These are phyloP conservation scores for Cyrtodaria siliqua DNA, from an alignment of 2,888 invertebrate species.

Conservation along the genomic window DNA sequence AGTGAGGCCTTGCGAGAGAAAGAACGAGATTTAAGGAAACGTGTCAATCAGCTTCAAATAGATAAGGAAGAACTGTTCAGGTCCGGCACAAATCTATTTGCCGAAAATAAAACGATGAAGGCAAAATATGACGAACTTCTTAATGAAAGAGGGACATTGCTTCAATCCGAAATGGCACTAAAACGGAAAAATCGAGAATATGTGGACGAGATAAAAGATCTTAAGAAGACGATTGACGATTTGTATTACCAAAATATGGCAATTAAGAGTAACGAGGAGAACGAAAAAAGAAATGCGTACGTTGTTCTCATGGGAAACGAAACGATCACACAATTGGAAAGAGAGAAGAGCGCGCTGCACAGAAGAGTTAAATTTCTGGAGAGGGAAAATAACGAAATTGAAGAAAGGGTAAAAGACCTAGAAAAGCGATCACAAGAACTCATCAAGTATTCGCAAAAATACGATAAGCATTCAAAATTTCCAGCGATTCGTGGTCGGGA, in stretches of 20 bases:
- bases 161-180: constrained; percentile 47
- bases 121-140: constrained; percentile 44
- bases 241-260: constrained; percentile 60
- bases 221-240: constrained; percentile 61
- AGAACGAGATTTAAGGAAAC: constrained; percentile 45
- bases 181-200: constrained; percentile 48
- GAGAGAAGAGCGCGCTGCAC: constrained; percentile 58
- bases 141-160: constrained; percentile 38
- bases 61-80: constrained; percentile 62
- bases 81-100: constrained; percentile 55
- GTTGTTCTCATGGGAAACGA: constrained; percentile 63
- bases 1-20: constrained; percentile 37
- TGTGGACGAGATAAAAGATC: constrained; percentile 53
- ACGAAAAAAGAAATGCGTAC: constrained; percentile 51
- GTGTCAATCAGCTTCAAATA: constrained; percentile 48
- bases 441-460: constrained; percentile 42
- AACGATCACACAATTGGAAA: constrained; percentile 56
- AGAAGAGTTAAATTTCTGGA: constrained; percentile 57
- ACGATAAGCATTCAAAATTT: constrained; percentile 41
- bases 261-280: constrained; percentile 51
- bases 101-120: constrained; percentile 55
- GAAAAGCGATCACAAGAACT: constrained; percentile 52
- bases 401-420: constrained; percentile 54
- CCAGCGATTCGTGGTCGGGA: constrained; percentile 10
- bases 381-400: constrained; percentile 59